A percentile compares a stretch with the other conserved stretches of the same genome.
phyloP scores from a whole-genome alignment of 64 coral and sea anemone species.

The Dendronephthya gigantea region DNA sequence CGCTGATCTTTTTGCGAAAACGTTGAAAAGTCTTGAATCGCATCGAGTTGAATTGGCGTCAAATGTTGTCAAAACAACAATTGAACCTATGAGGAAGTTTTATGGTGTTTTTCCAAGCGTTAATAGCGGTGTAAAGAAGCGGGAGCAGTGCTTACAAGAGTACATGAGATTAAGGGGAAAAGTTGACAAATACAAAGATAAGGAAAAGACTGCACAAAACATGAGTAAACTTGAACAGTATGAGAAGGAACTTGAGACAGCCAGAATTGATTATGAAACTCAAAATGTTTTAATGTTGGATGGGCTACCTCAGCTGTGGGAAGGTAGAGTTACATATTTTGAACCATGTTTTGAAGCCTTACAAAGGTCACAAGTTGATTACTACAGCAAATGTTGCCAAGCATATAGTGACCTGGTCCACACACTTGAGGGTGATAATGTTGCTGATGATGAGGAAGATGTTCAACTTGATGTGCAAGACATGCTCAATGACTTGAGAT shows the following conservation, averaged over 20 bases:
- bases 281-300: slow-evolving; percentile 10
- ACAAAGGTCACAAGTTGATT: background rate
- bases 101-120: background rate
- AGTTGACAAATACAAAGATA: background rate
- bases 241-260: background rate
- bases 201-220: background rate
- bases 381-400: slow-evolving; percentile 8
- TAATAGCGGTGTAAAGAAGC: slow-evolving; percentile 1
- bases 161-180: background rate
- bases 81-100: slow-evolving; percentile 7
- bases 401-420: background rate
- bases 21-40: background rate
- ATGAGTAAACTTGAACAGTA: background rate
- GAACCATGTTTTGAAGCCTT: slow-evolving; percentile 11
- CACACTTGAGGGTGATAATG: background rate
- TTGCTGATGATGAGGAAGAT: background rate
- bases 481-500: background rate
- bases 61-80: slow-evolving; percentile 8
- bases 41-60: background rate
- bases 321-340: slow-evolving; percentile 19
- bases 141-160: slow-evolving; percentile 3
- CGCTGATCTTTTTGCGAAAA: background rate
- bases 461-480: background rate
- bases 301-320: background rate
- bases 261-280: background rate